Evolutionary conservation across 2,797 vertebrate genomes (phyloP).

Genomic region (Eremophila alpestris): DNA sequence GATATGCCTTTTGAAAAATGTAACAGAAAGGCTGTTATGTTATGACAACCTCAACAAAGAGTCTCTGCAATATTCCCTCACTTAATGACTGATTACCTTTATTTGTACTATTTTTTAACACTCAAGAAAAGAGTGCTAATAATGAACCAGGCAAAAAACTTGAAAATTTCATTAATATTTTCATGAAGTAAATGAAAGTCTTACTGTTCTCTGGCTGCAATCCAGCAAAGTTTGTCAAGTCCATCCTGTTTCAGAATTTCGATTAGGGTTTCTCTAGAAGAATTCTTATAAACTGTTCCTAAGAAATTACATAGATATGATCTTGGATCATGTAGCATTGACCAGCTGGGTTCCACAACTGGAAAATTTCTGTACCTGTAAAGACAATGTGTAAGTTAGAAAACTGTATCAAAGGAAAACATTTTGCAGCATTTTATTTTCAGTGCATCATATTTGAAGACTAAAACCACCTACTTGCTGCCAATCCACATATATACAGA

Average conservation of each 20-base stretch:
- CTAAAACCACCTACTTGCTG: background rate
- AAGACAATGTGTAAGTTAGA: conserved; percentile 39
- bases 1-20: background rate
- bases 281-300: conserved; percentile 95
- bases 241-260: conserved; percentile 83
- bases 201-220: conserved; percentile 91
- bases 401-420: background rate
- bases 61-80: background rate
- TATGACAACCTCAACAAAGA: background rate
- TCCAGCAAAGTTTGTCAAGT: conserved; percentile 87
- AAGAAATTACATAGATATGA: conserved; percentile 94
- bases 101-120: background rate
- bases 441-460: background rate
- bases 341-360: conserved; percentile 85
- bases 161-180: background rate
- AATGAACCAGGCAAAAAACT: background rate
- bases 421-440: background rate
- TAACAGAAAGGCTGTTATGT: background rate
- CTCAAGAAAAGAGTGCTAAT: background rate
- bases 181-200: conserved; percentile 48
- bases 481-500: background rate
- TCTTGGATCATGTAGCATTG: conserved; percentile 87
- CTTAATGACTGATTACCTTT: background rate
- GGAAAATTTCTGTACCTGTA: conserved; percentile 94
- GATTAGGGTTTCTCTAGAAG: conserved; percentile 90